phyloP scores from a whole-genome alignment of 2,797 vertebrate species.

The Myotis myotis region DNA sequence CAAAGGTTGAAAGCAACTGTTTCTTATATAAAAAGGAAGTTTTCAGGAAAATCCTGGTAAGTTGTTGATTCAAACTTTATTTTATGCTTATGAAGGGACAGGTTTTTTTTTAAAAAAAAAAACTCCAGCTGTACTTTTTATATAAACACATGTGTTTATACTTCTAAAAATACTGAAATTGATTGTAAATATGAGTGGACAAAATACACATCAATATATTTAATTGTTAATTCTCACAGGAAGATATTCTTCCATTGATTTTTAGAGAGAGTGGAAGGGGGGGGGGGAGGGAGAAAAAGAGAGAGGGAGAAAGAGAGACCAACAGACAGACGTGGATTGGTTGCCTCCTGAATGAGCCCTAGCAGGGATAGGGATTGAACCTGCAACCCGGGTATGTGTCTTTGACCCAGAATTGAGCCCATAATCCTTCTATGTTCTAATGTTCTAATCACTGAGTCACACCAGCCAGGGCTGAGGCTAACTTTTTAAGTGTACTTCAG shows the following conservation, averaged over 20 bases:
- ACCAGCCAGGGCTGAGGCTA: neutral
- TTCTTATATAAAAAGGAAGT: neutral
- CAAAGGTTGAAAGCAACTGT: neutral
- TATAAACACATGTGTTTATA: neutral
- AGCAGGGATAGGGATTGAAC: too few species aligned
- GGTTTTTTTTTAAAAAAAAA: neutral
- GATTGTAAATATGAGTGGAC: neutral
- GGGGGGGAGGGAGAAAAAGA: too few species aligned
- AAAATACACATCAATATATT: neutral
- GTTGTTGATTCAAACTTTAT: constrained; percentile 37
- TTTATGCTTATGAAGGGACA: neutral
- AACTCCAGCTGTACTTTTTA: neutral
- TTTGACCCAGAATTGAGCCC: too few species aligned
- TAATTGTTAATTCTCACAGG: neutral
- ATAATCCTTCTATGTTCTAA: too few species aligned
- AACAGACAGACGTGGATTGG: too few species aligned
- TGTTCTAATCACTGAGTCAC: too few species aligned
- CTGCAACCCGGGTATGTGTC: too few species aligned
- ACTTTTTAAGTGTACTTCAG: neutral
- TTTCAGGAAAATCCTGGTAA: constrained; percentile 63
- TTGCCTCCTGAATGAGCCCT: too few species aligned
- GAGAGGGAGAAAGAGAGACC: too few species aligned
- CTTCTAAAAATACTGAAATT: constrained; percentile 36
- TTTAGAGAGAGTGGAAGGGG: too few species aligned
- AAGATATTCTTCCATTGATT: too few species aligned